Evolutionary conservation across 2,888 invertebrate species (phyloP).

Genomic region (Ptychoptera contaminata): DNA sequence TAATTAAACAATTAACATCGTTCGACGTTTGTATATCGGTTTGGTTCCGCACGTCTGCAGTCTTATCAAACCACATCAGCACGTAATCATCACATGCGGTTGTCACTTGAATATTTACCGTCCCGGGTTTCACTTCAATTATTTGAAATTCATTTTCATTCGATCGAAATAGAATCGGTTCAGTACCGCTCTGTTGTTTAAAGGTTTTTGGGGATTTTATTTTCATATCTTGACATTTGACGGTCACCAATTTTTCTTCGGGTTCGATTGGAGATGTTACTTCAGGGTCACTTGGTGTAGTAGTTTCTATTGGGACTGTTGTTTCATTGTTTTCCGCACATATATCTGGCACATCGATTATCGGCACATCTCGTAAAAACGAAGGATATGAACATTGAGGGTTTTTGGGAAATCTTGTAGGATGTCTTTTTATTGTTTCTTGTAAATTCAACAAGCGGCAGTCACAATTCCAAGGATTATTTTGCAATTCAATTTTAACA

Average conservation of each 20-base stretch:
- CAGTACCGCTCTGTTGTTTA: too few relatives aligned
- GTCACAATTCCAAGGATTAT: neutral
- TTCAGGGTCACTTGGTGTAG: neutral
- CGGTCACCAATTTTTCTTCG: too few relatives aligned
- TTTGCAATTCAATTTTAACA: neutral
- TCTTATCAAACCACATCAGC: neutral
- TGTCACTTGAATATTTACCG: neutral
- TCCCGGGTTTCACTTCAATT: neutral
- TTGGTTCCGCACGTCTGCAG: neutral
- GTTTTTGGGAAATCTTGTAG: neutral
- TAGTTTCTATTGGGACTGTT: neutral
- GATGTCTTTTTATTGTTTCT: neutral
- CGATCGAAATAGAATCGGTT: neutral
- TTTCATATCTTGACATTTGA: too few relatives aligned
- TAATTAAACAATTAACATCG: neutral
- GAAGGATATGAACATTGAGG: neutral
- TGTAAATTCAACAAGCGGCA: neutral
- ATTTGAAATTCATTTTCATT: neutral
- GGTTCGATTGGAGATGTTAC: neutral
- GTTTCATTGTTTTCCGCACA: neutral
- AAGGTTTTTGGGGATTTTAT: too few relatives aligned
- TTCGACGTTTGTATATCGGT: neutral
- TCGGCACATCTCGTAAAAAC: neutral
- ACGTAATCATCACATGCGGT: neutral
- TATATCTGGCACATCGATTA: neutral